Conservation (phyloP, 2,797 vertebrate species). For the Prionace glauca region DNA sequence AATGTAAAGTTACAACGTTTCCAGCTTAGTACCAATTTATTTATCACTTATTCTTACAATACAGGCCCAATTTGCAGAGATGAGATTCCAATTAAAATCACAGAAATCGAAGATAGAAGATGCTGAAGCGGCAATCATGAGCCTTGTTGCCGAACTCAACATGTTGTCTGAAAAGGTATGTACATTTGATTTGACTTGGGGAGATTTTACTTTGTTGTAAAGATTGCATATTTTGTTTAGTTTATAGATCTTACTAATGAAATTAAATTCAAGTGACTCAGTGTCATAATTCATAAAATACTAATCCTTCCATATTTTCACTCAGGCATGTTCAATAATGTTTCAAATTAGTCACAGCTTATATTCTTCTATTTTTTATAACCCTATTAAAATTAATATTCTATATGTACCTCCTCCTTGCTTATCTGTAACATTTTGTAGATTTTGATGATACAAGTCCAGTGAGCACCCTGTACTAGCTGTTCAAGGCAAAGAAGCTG, state of each 20-base stretch:
- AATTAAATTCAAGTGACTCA: not conserved
- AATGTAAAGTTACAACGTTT: not conserved
- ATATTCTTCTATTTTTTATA: not conserved
- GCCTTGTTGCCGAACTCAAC: conserved; percentile 59
- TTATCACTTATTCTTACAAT: conserved; percentile 3
- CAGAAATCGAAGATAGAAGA: conserved; percentile 62
- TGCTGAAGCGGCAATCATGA: conserved; percentile 57
- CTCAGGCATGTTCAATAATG: not conserved
- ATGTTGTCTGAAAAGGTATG: conserved; percentile 67
- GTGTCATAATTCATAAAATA: not conserved
- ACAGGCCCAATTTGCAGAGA: conserved; percentile 69
- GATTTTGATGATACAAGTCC: no score
- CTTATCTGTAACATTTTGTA: not conserved
- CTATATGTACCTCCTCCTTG: not conserved
- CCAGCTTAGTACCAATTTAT: not conserved
- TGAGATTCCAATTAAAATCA: conserved; percentile 64
- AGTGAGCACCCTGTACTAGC: not conserved
- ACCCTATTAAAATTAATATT: not conserved
- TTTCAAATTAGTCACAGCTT: not conserved
- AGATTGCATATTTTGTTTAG: not conserved
- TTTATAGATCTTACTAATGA: not conserved
- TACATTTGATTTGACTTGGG: not conserved
- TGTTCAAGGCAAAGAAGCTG: not conserved
- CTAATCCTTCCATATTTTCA: not conserved
- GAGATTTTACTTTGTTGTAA: not conserved